Base-by-base conservation (phyloP, 2,797 vertebrate species). In the Okamejei kenojei region DNA sequence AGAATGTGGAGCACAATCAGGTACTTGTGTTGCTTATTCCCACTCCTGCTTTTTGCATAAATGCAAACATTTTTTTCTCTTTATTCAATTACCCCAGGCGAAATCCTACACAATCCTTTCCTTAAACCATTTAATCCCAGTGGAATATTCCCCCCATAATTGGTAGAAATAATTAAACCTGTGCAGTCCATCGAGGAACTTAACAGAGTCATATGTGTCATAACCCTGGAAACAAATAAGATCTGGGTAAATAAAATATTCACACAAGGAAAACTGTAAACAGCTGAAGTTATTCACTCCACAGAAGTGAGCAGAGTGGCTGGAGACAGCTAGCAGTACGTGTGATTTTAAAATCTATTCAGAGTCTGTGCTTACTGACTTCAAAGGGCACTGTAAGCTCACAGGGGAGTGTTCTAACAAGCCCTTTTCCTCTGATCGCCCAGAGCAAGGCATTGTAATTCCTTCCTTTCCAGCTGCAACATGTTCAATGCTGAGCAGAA, bases 161-260 rank as follows among this genome's bases (percentile, higher is more conserved):
- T 88, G 84, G n/a, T 68, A 21, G 84, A 88, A 88, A 88, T 88
- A 88, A 88, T 88, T 88, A 88, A 63, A 68, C 63, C 63, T 88
- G 63, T 35, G n/a, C n/a, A 88, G 77, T 78, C 32, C 17, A 78
- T 78, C 32, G 32, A 78, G 77, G n/a, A 35, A 35, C 2, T 78
- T 78, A 78, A 11, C 26, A 78, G 29, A 88, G 84, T 88, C 19
- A 88, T 88, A 65, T 35, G 61, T 68, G 61, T 35, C 29, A 63
- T 88, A 68, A 88, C 84, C 84, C 7, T 88, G 84, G 84, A 88
- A 88, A 88, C 84, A 2, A 68, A 19, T 88, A 63, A n/a, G 10
- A 68, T 88, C 63, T 88, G 84, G 63, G 84, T 32, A 68, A 68
- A 88, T 35, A 35, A 65, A 88, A 35, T 68, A 35, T 68, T 68